phyloP scores from a whole-genome alignment of 2,113 vertebrate species.

The Cnemophilus loriae region DNA sequence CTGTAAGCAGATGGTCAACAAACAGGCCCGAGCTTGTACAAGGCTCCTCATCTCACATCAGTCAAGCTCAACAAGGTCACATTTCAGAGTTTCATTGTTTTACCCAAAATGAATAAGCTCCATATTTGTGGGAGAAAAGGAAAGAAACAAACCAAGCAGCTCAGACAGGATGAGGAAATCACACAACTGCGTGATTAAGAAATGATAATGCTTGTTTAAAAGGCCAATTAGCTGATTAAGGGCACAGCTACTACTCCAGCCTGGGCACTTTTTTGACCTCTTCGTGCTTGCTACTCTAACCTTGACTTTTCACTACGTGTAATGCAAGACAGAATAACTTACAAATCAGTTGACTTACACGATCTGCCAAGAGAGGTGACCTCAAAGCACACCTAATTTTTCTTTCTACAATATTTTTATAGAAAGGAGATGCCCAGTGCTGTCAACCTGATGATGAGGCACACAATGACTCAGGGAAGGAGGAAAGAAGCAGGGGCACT shows the following conservation, averaged over 20 bases:
- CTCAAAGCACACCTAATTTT: neutral
- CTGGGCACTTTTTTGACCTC: neutral
- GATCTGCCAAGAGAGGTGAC: neutral
- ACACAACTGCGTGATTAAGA: neutral
- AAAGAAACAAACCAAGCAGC: neutral
- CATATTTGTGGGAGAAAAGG: rapidly evolving
- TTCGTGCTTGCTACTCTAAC: neutral
- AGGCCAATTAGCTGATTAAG: neutral
- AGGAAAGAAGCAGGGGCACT: neutral
- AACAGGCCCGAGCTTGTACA: neutral
- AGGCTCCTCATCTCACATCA: rapidly evolving
- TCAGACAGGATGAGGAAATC: neutral
- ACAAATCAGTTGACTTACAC: neutral
- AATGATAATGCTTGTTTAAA: neutral
- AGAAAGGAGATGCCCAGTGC: neutral
- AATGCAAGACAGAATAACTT: neutral
- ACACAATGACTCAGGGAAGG: neutral
- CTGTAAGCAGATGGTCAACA: neutral
- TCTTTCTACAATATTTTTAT: neutral
- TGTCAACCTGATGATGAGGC: neutral
- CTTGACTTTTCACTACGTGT: neutral
- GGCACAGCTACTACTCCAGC: neutral
- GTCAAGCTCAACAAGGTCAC: neutral
- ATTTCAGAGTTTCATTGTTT: neutral
- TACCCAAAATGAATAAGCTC: neutral